Base-by-base conservation (phyloP, 2,797 vertebrate genomes). In the Urosaurus nigricauda region DNA sequence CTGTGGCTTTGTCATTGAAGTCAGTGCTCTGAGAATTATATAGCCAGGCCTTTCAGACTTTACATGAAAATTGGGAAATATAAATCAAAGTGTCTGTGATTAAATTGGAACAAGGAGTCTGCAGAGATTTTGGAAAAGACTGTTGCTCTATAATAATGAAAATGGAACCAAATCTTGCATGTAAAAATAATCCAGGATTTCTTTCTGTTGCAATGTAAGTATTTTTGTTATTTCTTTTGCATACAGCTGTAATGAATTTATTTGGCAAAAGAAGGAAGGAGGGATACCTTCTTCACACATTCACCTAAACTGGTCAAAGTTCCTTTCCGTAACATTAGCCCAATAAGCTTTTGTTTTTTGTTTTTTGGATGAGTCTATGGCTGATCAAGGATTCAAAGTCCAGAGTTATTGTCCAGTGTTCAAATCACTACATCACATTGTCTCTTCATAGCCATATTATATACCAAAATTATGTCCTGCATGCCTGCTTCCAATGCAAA, bases 61-160 rank as follows among this genome's bases (percentile, higher is more conserved):
- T 83, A 83, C 87, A 88, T 83, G 80, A 83, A 88, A 88, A 83
- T 83, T 16, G 14, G 71, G 87, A 83, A 86, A 83, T 75, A 81
- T 88, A 82, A 88, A 88, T 77, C 80, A 83, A 77, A 83, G 58
- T 77, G 71, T 65, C 87, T 88, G 43, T 65, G 80, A 88, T 88
- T 88, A 88, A 77, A 88, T 65, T 88, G 71, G 87, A 75, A 75
- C 32, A 83, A 88, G 71, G 14, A 29, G 73, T 83, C 87, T 88
- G 40, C 29, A 53, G 80, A 68, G 87, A 83, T 83, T 83, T 75
- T 43, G 21, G 58, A 40, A 51, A 75, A 53, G 87, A 7, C 32
- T 65, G 58, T 83, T 65, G 26, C 58, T 65, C 14, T 65, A 71
- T 43, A 83, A 68, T 53, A 58, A 75, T 77, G 80, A n/a, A 75